Evolutionary conservation across 2,113 vertebrate species (phyloP).

Genomic region (Telmatochromis sp.): DNA sequence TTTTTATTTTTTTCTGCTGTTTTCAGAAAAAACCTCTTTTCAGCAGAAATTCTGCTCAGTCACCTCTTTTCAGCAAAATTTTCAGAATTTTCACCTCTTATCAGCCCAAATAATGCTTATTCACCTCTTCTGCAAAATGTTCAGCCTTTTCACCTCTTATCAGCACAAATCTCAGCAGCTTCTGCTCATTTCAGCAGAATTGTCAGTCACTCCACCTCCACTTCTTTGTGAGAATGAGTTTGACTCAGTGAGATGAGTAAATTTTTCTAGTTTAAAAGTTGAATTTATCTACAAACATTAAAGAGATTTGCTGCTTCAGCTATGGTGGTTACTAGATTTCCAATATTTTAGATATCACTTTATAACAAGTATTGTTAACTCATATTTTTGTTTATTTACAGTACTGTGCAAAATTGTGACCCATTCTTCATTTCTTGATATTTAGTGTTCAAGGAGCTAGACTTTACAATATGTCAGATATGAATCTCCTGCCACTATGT

Average conservation of each 20-base stretch:
- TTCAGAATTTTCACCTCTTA: too few species aligned
- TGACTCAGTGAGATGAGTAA: background rate
- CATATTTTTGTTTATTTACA: background rate
- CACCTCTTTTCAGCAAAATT: too few species aligned
- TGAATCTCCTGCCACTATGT: background rate
- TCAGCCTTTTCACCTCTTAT: too few species aligned
- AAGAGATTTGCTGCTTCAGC: background rate
- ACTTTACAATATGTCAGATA: background rate
- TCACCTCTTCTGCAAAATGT: too few species aligned
- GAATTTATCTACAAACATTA: background rate
- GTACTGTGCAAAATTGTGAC: background rate
- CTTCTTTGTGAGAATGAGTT: background rate
- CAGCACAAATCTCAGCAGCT: background rate
- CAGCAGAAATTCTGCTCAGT: too few species aligned
- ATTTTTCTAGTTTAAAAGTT: background rate
- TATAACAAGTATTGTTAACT: background rate
- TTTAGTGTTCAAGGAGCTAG: background rate
- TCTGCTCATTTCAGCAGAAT: background rate
- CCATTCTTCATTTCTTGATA: background rate
- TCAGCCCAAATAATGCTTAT: too few species aligned
- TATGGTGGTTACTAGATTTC: background rate
- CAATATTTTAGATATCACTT: background rate
- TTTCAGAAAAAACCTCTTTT: too few species aligned
- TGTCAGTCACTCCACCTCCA: background rate
- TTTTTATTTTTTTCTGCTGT: too few species aligned